Evolutionary conservation across 2,797 vertebrate genomes (phyloP).

Genomic region (Clarias platycephalus): DNA sequence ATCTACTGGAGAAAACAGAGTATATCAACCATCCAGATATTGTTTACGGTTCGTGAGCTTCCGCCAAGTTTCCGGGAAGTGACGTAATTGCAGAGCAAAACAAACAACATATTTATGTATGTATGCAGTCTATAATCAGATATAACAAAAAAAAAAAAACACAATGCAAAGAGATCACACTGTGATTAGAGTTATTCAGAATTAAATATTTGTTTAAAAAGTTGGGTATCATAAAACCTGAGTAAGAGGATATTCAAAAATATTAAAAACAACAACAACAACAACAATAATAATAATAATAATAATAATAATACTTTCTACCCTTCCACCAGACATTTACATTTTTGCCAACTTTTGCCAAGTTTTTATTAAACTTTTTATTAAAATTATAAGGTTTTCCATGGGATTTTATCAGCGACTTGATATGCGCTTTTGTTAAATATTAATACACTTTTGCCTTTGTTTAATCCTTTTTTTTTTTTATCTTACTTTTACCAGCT

Average conservation of each 20-base stretch:
- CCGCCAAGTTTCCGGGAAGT: background rate
- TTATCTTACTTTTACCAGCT: background rate
- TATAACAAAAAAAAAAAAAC: background rate
- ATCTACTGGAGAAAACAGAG: slow-evolving; percentile 64
- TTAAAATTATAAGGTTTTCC: background rate
- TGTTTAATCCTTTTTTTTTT: background rate
- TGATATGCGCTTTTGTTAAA: background rate
- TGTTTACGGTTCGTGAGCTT: background rate
- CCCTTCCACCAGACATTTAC: no score
- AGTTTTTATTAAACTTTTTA: no score
- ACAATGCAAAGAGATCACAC: background rate
- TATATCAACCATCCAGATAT: background rate
- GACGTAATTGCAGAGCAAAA: background rate
- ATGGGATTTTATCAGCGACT: background rate
- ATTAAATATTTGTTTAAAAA: background rate
- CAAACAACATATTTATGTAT: background rate
- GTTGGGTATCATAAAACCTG: background rate
- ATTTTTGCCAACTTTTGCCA: no score
- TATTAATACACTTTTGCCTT: background rate
- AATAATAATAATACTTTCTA: no score
- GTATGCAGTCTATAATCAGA: background rate
- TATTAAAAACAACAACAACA: background rate
- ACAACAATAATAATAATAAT: no score
- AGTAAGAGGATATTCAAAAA: background rate
- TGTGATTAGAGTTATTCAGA: background rate